Evolutionary conservation across 2,113 vertebrate species (phyloP).

Genomic region (Arothron firmamentum): DNA sequence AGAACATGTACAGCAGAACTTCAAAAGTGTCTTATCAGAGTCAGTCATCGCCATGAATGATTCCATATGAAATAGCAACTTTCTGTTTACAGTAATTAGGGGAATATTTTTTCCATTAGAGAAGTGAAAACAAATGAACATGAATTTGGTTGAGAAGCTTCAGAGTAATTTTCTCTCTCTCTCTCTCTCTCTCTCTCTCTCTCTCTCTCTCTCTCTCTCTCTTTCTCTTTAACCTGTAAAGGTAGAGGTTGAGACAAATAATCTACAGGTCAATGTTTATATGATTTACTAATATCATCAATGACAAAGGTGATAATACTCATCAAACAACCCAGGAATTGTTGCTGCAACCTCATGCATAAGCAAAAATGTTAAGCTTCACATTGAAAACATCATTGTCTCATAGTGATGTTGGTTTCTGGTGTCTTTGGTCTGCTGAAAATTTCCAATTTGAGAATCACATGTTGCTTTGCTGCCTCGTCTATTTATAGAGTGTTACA

Average conservation of each 20-base stretch:
- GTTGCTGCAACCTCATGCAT: too few relatives aligned
- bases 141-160: slow-evolving; percentile 61
- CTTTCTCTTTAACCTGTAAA: too few relatives aligned
- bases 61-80: slow-evolving; percentile 83
- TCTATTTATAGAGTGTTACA: slow-evolving; percentile 59
- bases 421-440: too few relatives aligned
- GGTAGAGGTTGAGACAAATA: too few relatives aligned
- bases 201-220: too few relatives aligned
- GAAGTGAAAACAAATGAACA: slow-evolving; percentile 79
- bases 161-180: slow-evolving; percentile 1
- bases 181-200: too few relatives aligned
- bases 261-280: too few relatives aligned
- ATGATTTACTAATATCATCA: too few relatives aligned
- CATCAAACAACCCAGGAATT: too few relatives aligned
- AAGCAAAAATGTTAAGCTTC: too few relatives aligned
- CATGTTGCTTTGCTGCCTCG: slow-evolving; percentile 36
- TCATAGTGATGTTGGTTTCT: neutral
- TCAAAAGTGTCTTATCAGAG: slow-evolving; percentile 82
- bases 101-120: slow-evolving; percentile 78
- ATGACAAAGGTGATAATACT: too few relatives aligned
- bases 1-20: slow-evolving; percentile 77
- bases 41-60: slow-evolving; percentile 79
- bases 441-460: slow-evolving; percentile 1
- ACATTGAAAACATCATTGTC: too few relatives aligned
- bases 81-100: slow-evolving; percentile 80